Evolutionary conservation across 2,888 invertebrate species (phyloP).

Genomic region (Eucera pruinosa): DNA sequence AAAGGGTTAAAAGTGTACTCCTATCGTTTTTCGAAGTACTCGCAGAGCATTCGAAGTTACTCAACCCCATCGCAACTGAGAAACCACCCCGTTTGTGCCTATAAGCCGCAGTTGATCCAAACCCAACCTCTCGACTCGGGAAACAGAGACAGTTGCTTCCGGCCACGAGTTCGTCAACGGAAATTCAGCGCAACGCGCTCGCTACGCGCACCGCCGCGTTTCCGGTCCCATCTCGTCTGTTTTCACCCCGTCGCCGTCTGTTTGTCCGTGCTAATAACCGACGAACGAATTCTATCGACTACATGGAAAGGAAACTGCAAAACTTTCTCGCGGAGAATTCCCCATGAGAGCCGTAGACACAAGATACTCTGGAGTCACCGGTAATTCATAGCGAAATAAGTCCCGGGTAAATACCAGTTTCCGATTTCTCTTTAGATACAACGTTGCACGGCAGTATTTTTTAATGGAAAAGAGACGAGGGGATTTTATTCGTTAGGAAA

Average conservation of each 20-base stretch:
- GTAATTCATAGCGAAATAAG: conserved; percentile 47
- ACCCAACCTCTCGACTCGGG: conserved; percentile 18
- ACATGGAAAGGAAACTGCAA: background rate
- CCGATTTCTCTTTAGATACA: conserved; percentile 10
- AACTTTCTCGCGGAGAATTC: conserved; percentile 30
- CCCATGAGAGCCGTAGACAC: background rate
- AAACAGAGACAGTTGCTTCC: conserved; percentile 34
- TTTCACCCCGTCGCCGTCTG: conserved; percentile 8
- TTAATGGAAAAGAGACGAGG: too few species aligned
- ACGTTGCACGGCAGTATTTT: background rate
- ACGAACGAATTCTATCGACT: conserved; percentile 24
- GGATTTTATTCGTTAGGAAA: too few species aligned
- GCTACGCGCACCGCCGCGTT: conserved; percentile 10
- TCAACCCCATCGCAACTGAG: too few species aligned
- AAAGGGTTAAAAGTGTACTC: too few species aligned
- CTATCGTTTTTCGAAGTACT: too few species aligned
- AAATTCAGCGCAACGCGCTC: conserved; percentile 29
- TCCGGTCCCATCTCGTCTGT: background rate
- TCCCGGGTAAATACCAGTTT: conserved; percentile 35
- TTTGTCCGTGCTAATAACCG: conserved; percentile 47
- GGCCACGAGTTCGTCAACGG: conserved; percentile 19
- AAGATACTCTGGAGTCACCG: background rate
- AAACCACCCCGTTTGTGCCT: conserved; percentile 5
- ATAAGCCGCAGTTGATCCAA: conserved; percentile 17
- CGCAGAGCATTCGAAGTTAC: too few species aligned